Conservation (phyloP, 2,113 vertebrate genomes). For the Dasyornis broadbenti region DNA sequence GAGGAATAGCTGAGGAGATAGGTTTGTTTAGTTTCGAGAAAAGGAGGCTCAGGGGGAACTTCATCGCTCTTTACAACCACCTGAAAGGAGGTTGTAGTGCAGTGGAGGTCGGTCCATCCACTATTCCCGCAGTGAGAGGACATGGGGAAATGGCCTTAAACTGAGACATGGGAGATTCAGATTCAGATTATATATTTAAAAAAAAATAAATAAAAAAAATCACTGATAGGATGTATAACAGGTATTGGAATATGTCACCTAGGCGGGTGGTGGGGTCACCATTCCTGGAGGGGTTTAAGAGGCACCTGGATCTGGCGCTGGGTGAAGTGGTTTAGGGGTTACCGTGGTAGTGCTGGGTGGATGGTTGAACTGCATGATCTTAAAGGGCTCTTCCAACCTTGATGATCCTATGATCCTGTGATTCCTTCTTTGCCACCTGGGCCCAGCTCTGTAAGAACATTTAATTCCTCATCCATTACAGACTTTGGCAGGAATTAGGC, state of each 20-base stretch:
- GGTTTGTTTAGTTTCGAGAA: background rate
- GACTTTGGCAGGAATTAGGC: background rate
- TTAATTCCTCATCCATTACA: background rate
- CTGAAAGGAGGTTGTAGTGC: background rate
- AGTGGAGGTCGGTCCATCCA: background rate
- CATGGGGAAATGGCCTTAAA: background rate
- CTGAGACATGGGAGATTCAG: background rate
- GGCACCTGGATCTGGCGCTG: accelerated
- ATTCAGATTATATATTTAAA: background rate
- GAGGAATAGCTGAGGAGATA: background rate
- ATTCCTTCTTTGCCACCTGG: background rate
- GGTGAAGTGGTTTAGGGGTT: background rate
- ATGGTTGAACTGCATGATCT: background rate
- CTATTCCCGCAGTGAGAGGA: background rate
- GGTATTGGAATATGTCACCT: too few relatives aligned
- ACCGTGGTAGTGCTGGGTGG: background rate
- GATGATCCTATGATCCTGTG: background rate
- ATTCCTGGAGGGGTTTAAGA: background rate
- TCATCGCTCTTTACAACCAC: background rate
- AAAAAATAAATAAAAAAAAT: background rate
- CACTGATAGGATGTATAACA: background rate
- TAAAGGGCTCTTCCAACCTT: background rate
- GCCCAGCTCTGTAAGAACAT: background rate
- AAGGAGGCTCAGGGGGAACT: background rate
- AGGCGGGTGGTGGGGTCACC: background rate